phyloP scores from a whole-genome alignment of 2,888 invertebrate species.

The Nipponacmea schrenckii region DNA sequence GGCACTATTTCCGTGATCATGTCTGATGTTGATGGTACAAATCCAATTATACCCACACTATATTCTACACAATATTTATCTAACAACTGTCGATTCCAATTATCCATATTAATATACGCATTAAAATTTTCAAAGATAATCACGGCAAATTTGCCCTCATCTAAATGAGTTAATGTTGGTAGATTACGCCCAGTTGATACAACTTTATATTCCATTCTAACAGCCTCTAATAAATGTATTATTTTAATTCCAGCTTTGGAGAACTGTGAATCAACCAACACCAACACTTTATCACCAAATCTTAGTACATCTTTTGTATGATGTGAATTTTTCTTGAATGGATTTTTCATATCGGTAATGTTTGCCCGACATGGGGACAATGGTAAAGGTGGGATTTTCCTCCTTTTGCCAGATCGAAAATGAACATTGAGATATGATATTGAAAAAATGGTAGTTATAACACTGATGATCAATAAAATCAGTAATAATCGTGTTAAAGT shows the following conservation, averaged over 20 bases:
- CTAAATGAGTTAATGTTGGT: conserved; percentile 91
- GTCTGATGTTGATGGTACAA: conserved; percentile 70
- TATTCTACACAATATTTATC: conserved; percentile 98
- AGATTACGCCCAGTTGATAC: conserved; percentile 93
- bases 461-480: conserved; percentile 70
- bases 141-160: conserved; percentile 95
- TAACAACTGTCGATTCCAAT: conserved; percentile 94
- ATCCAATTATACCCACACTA: conserved; percentile 90
- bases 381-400: conserved; percentile 76
- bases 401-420: background rate
- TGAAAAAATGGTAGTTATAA: conserved; percentile 28
- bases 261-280: conserved; percentile 94
- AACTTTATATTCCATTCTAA: conserved; percentile 92
- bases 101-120: conserved; percentile 96
- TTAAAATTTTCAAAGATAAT: conserved; percentile 97
- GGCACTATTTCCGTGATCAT: conserved; percentile 46
- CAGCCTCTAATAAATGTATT: conserved; percentile 90
- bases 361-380: conserved; percentile 64
- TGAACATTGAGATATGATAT: conserved; percentile 25
- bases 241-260: conserved; percentile 90
- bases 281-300: conserved; percentile 89
- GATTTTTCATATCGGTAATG: conserved; percentile 27
- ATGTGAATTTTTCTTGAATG: conserved; percentile 70
- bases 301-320: conserved; percentile 85
- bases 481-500: conserved; percentile 48